phyloP scores from a whole-genome alignment of 2,888 invertebrate genomes.

The Acleris cristana region DNA sequence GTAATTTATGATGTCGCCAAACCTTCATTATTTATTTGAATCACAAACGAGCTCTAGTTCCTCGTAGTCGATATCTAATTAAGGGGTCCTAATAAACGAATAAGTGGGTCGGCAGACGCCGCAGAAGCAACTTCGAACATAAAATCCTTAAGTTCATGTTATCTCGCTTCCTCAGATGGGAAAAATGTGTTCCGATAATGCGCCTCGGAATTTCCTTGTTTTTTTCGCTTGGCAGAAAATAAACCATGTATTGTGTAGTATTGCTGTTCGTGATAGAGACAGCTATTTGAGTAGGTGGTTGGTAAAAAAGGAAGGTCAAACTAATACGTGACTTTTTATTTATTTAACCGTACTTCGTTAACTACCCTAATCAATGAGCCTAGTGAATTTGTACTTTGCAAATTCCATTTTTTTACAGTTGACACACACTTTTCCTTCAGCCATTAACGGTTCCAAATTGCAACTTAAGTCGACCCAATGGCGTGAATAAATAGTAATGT shows the following conservation, averaged over 20 bases:
- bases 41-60: constrained; percentile 40
- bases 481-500: too few species aligned
- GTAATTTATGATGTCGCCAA: constrained; percentile 14
- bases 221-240: constrained; percentile 46
- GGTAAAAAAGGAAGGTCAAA: too few species aligned
- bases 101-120: constrained; percentile 45
- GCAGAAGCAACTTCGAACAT: constrained; percentile 49
- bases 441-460: too few species aligned
- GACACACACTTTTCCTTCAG: too few species aligned
- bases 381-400: too few species aligned
- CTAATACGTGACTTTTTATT: too few species aligned
- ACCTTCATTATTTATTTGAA: constrained; percentile 26
- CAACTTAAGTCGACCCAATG: too few species aligned
- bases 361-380: too few species aligned
- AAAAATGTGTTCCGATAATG: constrained; percentile 72
- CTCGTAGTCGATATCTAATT: constrained; percentile 54
- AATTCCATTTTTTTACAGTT: too few species aligned
- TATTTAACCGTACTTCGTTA: too few species aligned
- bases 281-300: not conserved
- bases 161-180: constrained; percentile 63
- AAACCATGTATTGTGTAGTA: constrained; percentile 20
- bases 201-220: constrained; percentile 55
- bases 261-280: constrained; percentile 7
- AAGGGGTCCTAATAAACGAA: constrained; percentile 56
- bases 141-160: constrained; percentile 70